Evolutionary conservation across 2,113 vertebrate species (phyloP).

Genomic region (human (Homo sapiens)): GRCh38 chr18:38955501-38956000

Average conservation of each 20-base stretch:
- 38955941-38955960: background rate
- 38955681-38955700: background rate
- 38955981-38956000: background rate
- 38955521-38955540: background rate
- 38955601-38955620: background rate
- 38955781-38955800: background rate
- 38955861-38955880: background rate
- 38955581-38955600: conserved; percentile 5
- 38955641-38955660: background rate
- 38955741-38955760: background rate
- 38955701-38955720: background rate
- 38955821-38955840: background rate
- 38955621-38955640: background rate
- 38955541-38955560: background rate
- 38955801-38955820: background rate
- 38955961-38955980: background rate
- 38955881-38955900: background rate
- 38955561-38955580: background rate
- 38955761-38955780: background rate
- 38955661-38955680: background rate
- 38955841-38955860: background rate
- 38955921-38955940: background rate
- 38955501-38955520: background rate
- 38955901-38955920: background rate
- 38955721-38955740: background rate